Conservation (phyloP, 1,140 invertebrate species). For the Aphidius gifuensis region DNA sequence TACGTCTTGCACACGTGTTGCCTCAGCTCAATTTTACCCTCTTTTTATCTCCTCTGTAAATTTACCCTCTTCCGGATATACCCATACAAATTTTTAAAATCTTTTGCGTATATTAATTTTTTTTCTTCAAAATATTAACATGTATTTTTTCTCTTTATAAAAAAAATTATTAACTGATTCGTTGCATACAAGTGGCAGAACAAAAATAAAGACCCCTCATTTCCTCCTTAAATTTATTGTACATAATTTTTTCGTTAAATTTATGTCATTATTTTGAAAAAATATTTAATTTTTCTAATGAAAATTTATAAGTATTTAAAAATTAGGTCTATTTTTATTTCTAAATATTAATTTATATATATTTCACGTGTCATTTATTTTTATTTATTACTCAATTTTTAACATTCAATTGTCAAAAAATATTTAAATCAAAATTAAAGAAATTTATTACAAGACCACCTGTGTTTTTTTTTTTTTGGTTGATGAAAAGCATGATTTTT, state of each 20-base stretch:
- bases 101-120: constrained; percentile 20
- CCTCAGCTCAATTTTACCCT: constrained; percentile 14
- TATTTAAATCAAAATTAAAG: background rate
- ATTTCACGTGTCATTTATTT: too few relatives aligned
- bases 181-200: constrained; percentile 19
- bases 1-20: constrained; percentile 28
- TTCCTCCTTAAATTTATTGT: constrained; percentile 14
- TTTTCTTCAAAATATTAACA: background rate
- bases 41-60: constrained; percentile 11
- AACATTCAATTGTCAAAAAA: background rate
- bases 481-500: too few relatives aligned
- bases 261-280: background rate
- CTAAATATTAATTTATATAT: too few relatives aligned
- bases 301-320: too few relatives aligned
- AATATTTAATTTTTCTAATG: background rate
- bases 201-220: constrained; percentile 13
- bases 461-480: too few relatives aligned
- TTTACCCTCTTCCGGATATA: constrained; percentile 16
- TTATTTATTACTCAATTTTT: too few relatives aligned
- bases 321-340: too few relatives aligned
- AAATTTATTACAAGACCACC: too few relatives aligned
- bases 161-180: constrained; percentile 15
- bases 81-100: constrained; percentile 16
- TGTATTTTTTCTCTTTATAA: too few relatives aligned
- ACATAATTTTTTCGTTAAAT: constrained; percentile 1